Evolutionary conservation across 2,797 vertebrate species (phyloP).

Genomic region (Argentina silus): DNA sequence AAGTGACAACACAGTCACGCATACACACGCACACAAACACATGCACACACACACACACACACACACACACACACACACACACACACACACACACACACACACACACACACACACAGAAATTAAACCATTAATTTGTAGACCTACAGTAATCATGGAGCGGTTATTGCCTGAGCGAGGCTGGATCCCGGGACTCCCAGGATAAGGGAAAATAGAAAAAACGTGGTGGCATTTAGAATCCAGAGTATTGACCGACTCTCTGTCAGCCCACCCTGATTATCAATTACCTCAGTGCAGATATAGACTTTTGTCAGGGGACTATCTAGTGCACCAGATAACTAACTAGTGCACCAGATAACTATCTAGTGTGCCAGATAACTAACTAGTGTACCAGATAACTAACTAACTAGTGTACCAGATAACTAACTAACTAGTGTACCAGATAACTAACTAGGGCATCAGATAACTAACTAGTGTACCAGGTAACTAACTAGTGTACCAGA

Average conservation of each 20-base stretch:
- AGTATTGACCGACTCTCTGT: conserved; percentile 19
- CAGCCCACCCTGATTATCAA: too few species aligned
- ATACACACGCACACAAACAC: conserved; percentile 21
- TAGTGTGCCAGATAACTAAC: too few species aligned
- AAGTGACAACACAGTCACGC: neutral
- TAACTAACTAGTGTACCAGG: too few species aligned
- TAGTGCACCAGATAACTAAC: too few species aligned
- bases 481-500: neutral
- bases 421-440: too few species aligned
- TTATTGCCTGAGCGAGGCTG: conserved; percentile 36
- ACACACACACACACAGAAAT: conserved; percentile 32
- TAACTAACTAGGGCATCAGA: too few species aligned
- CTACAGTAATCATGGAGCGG: conserved; percentile 28
- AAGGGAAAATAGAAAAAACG: conserved; percentile 29
- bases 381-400: too few species aligned
- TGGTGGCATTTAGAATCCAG: conserved; percentile 1
- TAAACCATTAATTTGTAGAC: conserved; percentile 28
- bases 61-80: conserved; percentile 21
- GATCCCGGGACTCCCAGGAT: conserved; percentile 37
- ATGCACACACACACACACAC: neutral
- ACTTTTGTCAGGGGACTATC: neutral
- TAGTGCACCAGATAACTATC: too few species aligned
- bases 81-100: conserved; percentile 15
- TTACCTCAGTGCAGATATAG: neutral
- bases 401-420: too few species aligned